These are phyloP conservation scores for Wasmannia auropunctata DNA, from an alignment of 1,140 invertebrate species.

Conservation along the genomic window DNA sequence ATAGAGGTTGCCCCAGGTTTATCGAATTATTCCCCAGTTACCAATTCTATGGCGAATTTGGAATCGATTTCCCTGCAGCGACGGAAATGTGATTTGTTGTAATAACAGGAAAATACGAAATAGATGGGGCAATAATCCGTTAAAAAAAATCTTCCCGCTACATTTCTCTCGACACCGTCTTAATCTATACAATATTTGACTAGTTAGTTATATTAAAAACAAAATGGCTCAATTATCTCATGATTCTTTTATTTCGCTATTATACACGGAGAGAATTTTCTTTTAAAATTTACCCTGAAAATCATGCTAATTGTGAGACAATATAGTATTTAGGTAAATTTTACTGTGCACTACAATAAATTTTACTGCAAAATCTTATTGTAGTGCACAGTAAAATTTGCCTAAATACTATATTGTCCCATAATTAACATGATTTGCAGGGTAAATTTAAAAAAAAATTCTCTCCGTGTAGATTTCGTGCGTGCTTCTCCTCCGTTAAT, in stretches of 20 bases:
- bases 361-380: too few relatives aligned
- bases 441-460: too few relatives aligned
- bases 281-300: too few relatives aligned
- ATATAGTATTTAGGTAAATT: too few relatives aligned
- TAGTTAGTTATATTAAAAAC: not conserved
- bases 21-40: constrained; percentile 42
- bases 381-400: too few relatives aligned
- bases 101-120: not conserved
- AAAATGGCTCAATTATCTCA: not conserved
- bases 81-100: constrained; percentile 21
- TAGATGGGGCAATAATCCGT: not conserved
- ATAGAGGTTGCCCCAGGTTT: constrained; percentile 30
- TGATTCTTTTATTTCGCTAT: not conserved
- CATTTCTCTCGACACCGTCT: not conserved
- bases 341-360: too few relatives aligned
- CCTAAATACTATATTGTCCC: too few relatives aligned
- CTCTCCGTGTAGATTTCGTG: too few relatives aligned
- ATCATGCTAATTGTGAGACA: too few relatives aligned
- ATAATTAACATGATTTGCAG: too few relatives aligned
- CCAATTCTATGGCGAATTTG: constrained; percentile 35
- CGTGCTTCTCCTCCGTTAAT: not conserved
- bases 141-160: not conserved
- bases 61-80: constrained; percentile 15
- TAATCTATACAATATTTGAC: not conserved
- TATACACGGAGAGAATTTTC: too few relatives aligned